phyloP scores from a whole-genome alignment of 2,888 invertebrate species.

The Rhabditoides inermis region DNA sequence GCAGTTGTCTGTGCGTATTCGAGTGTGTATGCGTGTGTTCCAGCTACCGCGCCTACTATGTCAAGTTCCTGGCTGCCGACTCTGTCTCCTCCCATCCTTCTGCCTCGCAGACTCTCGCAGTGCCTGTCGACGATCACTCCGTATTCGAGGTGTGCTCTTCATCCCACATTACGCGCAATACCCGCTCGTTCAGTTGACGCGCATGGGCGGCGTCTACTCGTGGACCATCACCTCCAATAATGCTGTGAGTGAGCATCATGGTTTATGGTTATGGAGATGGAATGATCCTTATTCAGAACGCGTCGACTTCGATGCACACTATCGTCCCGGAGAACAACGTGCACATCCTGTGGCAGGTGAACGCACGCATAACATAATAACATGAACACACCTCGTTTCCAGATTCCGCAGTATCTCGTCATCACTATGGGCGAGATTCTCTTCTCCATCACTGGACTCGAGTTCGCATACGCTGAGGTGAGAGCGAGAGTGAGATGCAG shows the following conservation, averaged over 20 bases:
- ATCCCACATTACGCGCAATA: no score
- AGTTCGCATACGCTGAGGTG: constrained; percentile 46
- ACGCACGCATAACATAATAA: constrained; percentile 8
- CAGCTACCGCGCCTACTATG: constrained; percentile 9
- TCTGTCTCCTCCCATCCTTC: neutral
- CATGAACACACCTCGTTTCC: constrained; percentile 45
- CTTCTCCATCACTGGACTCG: constrained; percentile 55
- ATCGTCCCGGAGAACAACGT: constrained; percentile 24
- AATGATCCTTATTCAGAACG: neutral
- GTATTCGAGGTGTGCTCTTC: neutral
- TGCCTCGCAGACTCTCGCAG: neutral
- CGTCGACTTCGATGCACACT: constrained; percentile 11
- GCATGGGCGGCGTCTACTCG: constrained; percentile 19
- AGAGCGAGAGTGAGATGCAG: neutral
- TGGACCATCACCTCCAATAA: neutral
- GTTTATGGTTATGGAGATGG: neutral
- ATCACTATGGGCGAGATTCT: constrained; percentile 56
- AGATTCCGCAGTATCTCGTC: constrained; percentile 55
- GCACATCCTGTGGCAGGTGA: constrained; percentile 29
- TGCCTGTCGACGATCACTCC: neutral
- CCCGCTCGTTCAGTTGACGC: neutral
- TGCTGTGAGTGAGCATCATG: neutral
- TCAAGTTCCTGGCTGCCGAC: constrained; percentile 6
- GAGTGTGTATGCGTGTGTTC: neutral
- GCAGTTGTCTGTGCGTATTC: neutral